These are phyloP conservation scores for Leptocoma aspasia DNA, from an alignment of 2,113 vertebrate genomes.

Conservation along the genomic window DNA sequence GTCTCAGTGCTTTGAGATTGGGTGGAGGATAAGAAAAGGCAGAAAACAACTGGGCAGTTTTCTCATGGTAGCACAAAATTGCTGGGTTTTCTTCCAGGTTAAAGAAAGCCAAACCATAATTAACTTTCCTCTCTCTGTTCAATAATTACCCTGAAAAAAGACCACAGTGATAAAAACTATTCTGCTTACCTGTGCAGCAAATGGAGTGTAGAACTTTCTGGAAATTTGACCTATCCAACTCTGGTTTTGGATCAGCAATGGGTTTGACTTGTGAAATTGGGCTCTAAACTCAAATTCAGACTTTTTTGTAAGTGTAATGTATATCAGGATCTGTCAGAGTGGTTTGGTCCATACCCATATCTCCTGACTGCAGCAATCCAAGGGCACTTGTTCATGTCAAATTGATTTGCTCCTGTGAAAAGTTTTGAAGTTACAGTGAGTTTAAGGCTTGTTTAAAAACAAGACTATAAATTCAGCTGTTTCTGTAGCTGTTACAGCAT, in stretches of 20 bases:
- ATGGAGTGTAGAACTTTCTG: not conserved
- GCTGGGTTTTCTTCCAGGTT: not conserved
- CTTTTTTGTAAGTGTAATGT: not conserved
- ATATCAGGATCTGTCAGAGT: not conserved
- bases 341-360: fast-evolving
- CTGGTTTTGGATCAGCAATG: not conserved
- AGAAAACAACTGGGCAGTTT: not conserved
- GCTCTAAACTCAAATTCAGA: not conserved
- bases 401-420: not conserved
- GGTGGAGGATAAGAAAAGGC: not conserved
- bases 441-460: not conserved
- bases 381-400: not conserved
- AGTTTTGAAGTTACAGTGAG: not conserved
- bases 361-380: not conserved
- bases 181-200: not conserved
- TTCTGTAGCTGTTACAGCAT: not conserved
- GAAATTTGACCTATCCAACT: not conserved
- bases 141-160: not conserved
- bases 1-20: not conserved
- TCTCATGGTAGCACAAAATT: not conserved
- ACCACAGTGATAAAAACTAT: not conserved
- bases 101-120: not conserved
- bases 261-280: not conserved
- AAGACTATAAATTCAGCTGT: not conserved
- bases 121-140: not conserved